Base-by-base conservation (phyloP, 2,113 vertebrate genomes). In the Aix galericulata region DNA sequence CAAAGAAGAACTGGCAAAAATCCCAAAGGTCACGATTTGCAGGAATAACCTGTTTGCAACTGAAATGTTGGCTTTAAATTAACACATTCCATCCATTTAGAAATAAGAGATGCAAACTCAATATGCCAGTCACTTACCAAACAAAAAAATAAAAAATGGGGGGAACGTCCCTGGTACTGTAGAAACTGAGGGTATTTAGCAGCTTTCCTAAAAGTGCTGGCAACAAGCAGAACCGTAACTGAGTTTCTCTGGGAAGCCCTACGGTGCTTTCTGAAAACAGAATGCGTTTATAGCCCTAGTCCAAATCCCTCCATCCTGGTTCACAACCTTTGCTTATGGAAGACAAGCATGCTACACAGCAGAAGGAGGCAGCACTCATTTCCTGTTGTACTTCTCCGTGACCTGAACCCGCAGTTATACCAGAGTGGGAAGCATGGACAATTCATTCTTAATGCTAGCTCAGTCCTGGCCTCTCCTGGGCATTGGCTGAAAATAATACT, bases 381-480 rank as follows among this genome's bases (percentile, higher is more conserved):
- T 91, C 76, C 81, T 82, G 74, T 44, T 1, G 11, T 63, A 52
- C 73, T 87, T 88, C 78, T 60, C 83, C 31, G 75, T 71, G 79
- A 82, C 78, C 89, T 92, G 56, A 67, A 88, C 86, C 62, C 62
- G 32, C 44, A 63, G 74, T 89, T 95, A 92, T 63, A 12, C 93
- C 89, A 93, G 66, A 75, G 63, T n/a, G 22, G 75, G 79, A 93
- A 94, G 92, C 88, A 88, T 60, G 82, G 60, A 80, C 93, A 88
- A 93, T 87, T 96, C 90, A 75, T 55, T 76, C 89, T 82, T 86
- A 82, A 52, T 58, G 85, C 92, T 96, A 90, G 95, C 94, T 98
- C 96, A 90, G 92, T 83, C 91, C 94, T 85, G 93, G 97, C 95
- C 97, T 96, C 96, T 96, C 96, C 92, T 96, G 97, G 96, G 95